A percentile compares a stretch with the other conserved stretches of the same genome.
Conservation (phyloP, 2,888 invertebrate species). For the Leistus spinibarbis region DNA sequence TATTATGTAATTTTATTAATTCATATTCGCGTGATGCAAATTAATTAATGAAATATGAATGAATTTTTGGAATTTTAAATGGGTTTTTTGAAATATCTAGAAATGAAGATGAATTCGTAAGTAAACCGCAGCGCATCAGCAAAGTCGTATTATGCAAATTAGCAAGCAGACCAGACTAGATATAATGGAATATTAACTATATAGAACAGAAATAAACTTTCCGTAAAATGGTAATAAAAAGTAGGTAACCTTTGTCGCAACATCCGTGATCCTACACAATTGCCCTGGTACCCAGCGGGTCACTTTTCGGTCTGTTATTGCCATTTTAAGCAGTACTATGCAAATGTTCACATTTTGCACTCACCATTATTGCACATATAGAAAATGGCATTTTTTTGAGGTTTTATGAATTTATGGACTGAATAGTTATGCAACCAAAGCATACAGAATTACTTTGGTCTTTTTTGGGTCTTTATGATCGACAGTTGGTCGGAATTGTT, state of each 20-base stretch:
- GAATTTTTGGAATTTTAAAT: neutral
- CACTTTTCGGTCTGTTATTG: constrained; percentile 15
- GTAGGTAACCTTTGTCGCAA: constrained; percentile 28
- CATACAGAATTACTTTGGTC: neutral
- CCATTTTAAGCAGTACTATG: constrained; percentile 6
- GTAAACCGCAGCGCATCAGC: neutral
- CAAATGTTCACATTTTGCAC: neutral
- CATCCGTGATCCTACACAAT: constrained; percentile 11
- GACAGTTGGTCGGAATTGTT: neutral
- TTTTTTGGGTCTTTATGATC: neutral
- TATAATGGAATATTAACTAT: constrained; percentile 4
- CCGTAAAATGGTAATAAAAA: constrained; percentile 18
- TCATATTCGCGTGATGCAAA: too few species aligned
- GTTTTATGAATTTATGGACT: constrained; percentile 4
- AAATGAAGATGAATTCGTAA: neutral
- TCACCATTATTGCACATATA: neutral
- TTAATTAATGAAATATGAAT: neutral
- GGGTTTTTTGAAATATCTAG: neutral
- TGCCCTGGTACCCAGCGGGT: neutral
- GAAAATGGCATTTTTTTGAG: constrained; percentile 4
- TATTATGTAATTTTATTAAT: neutral
- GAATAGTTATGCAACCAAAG: neutral
- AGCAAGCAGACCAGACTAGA: neutral
- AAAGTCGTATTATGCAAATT: constrained; percentile 19
- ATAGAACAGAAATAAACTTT: constrained; percentile 9